Evolutionary conservation across 2,797 vertebrate genomes (phyloP).

Genomic region (Sparus aurata): DNA sequence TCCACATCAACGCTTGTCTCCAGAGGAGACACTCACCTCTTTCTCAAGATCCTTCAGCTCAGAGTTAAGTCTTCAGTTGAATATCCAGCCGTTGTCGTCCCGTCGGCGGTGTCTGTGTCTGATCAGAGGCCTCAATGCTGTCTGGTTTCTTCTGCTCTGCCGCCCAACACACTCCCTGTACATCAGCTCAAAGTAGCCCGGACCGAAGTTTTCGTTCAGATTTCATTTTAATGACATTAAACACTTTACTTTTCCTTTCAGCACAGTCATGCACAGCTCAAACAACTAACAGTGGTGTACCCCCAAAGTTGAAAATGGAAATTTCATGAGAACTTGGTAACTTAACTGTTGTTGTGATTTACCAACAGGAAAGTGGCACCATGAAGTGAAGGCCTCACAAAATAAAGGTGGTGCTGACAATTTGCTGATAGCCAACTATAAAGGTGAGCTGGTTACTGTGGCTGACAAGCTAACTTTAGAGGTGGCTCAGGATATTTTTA

Average conservation of each 20-base stretch:
- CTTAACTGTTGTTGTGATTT: neutral
- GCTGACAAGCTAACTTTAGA: too few species aligned
- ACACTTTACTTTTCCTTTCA: slow-evolving; percentile 20
- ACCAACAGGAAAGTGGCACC: neutral
- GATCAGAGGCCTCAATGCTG: slow-evolving; percentile 5
- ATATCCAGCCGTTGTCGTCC: slow-evolving; percentile 8
- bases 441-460: too few species aligned
- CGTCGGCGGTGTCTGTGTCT: neutral
- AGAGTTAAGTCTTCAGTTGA: neutral
- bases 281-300: neutral
- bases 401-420: too few species aligned
- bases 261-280: neutral
- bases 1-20: slow-evolving; percentile 21
- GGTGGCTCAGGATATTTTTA: too few species aligned
- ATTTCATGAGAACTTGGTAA: neutral
- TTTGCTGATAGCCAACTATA: too few species aligned
- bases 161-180: neutral
- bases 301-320: neutral
- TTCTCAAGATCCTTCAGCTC: slow-evolving; percentile 20
- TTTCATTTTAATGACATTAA: slow-evolving; percentile 15
- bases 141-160: slow-evolving; percentile 5
- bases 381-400: too few species aligned
- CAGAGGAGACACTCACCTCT: slow-evolving; percentile 11
- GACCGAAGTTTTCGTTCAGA: slow-evolving; percentile 1
- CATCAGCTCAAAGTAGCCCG: slow-evolving; percentile 14